A percentile compares a stretch with the other conserved stretches of the same genome.
phyloP scores from a whole-genome alignment of 1,140 invertebrate genomes.

The Ephestia elutella region DNA sequence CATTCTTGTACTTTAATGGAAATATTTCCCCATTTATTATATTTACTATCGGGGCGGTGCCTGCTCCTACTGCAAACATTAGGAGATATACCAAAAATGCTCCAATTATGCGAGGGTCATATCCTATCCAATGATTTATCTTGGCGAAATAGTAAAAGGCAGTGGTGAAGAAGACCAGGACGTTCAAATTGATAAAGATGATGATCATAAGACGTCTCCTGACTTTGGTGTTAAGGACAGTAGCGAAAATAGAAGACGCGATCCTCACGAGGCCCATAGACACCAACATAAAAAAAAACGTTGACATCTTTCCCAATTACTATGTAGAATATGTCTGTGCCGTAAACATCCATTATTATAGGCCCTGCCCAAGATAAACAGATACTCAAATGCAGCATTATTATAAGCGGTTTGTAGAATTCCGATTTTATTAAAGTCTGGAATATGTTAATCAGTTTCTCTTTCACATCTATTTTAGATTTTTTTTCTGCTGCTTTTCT shows the following conservation, averaged over 20 bases:
- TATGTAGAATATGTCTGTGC: too few species aligned
- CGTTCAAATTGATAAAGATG: background rate
- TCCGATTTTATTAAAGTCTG: slow-evolving; percentile 39
- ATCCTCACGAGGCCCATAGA: too few species aligned
- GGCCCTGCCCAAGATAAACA: too few species aligned
- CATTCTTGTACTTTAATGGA: slow-evolving; percentile 1
- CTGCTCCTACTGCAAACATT: background rate
- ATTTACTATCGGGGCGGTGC: background rate
- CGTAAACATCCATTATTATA: too few species aligned
- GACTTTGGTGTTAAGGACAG: too few species aligned
- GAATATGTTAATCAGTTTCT: slow-evolving; percentile 18
- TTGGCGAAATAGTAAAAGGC: background rate
- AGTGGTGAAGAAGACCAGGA: background rate
- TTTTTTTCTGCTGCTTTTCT: slow-evolving; percentile 18
- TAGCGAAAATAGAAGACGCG: too few species aligned
- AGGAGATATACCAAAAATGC: background rate
- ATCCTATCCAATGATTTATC: background rate
- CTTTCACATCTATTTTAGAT: slow-evolving; percentile 18
- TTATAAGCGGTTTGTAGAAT: slow-evolving; percentile 59
- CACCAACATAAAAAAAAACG: too few species aligned
- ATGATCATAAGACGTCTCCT: background rate
- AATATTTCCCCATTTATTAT: background rate
- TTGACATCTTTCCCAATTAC: too few species aligned
- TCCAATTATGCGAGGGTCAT: background rate
- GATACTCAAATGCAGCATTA: too few species aligned